A percentile compares a stretch with the other conserved stretches of the same genome.
Conservation (phyloP, 2,888 invertebrate species). For the Caenorhabditis panamensis region DNA sequence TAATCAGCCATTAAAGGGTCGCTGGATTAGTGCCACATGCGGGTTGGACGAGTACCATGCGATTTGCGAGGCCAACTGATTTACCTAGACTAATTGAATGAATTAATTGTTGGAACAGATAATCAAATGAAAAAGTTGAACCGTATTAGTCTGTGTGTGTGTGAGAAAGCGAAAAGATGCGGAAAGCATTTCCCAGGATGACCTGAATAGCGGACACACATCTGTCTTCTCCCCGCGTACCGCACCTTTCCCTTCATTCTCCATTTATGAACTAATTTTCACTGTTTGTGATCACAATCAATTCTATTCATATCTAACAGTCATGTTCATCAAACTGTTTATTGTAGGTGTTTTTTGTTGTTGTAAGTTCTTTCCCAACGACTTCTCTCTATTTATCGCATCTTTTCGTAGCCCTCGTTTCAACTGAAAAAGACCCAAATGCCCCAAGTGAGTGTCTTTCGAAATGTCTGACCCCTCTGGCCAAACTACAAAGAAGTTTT, state of each 20-base stretch:
- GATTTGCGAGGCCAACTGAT: conserved; percentile 40
- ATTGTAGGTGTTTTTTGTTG: background rate
- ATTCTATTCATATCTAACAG: background rate
- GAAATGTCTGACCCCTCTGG: conserved; percentile 75
- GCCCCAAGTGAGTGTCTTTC: conserved; percentile 72
- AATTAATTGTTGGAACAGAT: background rate
- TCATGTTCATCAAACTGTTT: background rate
- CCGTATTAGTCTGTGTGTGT: conserved; percentile 2
- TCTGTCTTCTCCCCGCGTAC: conserved; percentile 15
- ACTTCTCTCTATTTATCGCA: no score
- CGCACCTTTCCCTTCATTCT: conserved; percentile 29
- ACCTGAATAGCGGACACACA: conserved; percentile 43
- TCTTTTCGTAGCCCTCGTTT: conserved; percentile 4
- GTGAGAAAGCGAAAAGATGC: background rate
- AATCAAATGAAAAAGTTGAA: conserved; percentile 17
- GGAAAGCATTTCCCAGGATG: conserved; percentile 28
- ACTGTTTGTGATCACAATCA: background rate
- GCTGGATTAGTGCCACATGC: conserved; percentile 57
- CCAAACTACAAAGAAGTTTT: conserved; percentile 75
- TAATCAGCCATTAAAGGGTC: conserved; percentile 51
- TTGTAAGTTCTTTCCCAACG: no score
- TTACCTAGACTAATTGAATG: background rate
- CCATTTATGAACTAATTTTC: conserved; percentile 35
- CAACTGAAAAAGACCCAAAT: conserved; percentile 46
- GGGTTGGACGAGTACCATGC: conserved; percentile 43